These are phyloP conservation scores for Cynopterus brachyotis DNA, from an alignment of 2,113 vertebrate species.

Conservation along the genomic window DNA sequence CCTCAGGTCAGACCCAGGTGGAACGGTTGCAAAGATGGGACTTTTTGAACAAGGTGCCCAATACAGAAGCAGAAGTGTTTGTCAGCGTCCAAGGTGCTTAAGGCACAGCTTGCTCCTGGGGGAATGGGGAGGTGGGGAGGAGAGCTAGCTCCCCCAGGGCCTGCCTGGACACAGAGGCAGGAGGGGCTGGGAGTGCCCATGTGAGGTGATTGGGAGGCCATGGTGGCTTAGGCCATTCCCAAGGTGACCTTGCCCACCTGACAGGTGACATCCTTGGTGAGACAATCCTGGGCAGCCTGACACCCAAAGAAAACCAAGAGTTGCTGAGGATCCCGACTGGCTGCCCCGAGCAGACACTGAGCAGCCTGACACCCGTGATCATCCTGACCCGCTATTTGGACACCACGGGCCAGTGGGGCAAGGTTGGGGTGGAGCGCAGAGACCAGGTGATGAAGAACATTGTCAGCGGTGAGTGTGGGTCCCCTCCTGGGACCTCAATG, in stretches of 20 bases:
- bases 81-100: slow-evolving; percentile 82
- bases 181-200: too few relatives aligned
- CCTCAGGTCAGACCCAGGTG: not conserved
- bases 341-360: slow-evolving; percentile 83
- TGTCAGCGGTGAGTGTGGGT: slow-evolving; percentile 58
- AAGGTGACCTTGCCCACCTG: not conserved
- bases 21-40: not conserved
- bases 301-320: slow-evolving; percentile 38
- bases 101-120: not conserved
- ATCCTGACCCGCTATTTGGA: slow-evolving; percentile 84
- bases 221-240: not conserved
- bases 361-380: slow-evolving; percentile 71
- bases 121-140: rapidly evolving
- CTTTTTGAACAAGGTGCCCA: slow-evolving; percentile 64
- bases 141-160: not conserved
- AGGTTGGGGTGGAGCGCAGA: slow-evolving; percentile 72
- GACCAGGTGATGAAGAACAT: slow-evolving; percentile 72
- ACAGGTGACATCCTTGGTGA: slow-evolving; percentile 77
- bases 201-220: rapidly evolving
- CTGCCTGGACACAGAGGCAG: not conserved
- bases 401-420: slow-evolving; percentile 81
- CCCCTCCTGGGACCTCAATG: not conserved
- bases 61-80: slow-evolving; percentile 73
- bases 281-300: slow-evolving; percentile 75
- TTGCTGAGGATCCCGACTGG: slow-evolving; percentile 71